Base-by-base conservation (phyloP, 2,797 vertebrate species). In the Mus minutoides region DNA sequence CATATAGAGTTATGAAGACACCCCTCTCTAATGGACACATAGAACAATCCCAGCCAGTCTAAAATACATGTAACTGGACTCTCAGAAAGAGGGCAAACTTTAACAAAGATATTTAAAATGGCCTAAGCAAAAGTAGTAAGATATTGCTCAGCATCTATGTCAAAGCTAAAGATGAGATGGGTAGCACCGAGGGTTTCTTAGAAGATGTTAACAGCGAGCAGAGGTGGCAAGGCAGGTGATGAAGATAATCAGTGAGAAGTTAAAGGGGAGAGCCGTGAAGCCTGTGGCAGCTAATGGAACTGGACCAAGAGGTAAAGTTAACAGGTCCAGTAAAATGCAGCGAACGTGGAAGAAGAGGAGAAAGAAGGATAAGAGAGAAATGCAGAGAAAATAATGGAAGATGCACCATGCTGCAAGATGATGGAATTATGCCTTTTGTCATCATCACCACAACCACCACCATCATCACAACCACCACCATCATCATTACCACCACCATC, bases 401-500 rank as follows among this genome's bases (percentile, higher is more conserved):
- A 37, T 9, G 21, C 10, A 64, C 46, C 13, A 16, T n/a, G 34
- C 67, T 17, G 8, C 4, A 52, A 82, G 43, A 54, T 14, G n/a
- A 89, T 37, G 29, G 77, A 60, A 69, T 88, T 75, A 26, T 29
- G 37, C 7, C 54, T 60, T 40, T 69, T 14, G 0, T 67, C 64
- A 6, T 31, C 62, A 12, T 62, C 24, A 3, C 26, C 60, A 62
- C 9, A 10, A 62, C 9, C 24, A 62, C 9, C 60, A 62, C 9
- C 60, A 62, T 10, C 24, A 26, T 11, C 22, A 62, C 9, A 9
- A 26, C 9, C 24, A 29, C 2, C 24, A 60, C 3, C 60, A 64
- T 0, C 26, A 62, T 0, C 10, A 29, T 1, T 3, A 29, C 10
- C 26, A 11, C 3, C 26, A 29, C 3, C 24, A 62, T 3, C 26